Conservation (phyloP, 2,113 vertebrate species). For the Camarhynchus parvulus region DNA sequence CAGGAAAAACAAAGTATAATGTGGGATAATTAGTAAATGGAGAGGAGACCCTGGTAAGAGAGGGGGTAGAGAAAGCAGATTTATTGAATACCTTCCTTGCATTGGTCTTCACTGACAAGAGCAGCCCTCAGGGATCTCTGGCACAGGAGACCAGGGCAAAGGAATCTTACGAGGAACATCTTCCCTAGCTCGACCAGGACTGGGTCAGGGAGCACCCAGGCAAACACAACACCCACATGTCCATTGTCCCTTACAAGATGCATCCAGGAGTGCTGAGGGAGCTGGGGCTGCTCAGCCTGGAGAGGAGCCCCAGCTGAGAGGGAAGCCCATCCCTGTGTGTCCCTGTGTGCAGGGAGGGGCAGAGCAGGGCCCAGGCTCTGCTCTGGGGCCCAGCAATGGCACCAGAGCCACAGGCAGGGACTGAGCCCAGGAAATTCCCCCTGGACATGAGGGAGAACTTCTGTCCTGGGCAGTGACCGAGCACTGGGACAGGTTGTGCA, state of each 20-base stretch:
- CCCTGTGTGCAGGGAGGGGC: background rate
- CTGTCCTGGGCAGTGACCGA: background rate
- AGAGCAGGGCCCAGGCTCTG: background rate
- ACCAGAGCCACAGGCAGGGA: background rate
- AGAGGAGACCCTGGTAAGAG: background rate
- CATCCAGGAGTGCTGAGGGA: background rate
- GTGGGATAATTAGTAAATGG: background rate
- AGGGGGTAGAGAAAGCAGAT: background rate
- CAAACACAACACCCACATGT: background rate
- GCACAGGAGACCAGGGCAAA: background rate
- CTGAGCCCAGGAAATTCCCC: background rate
- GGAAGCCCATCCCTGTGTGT: background rate
- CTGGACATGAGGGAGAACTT: background rate
- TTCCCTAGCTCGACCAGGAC: background rate
- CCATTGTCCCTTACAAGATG: fast-evolving
- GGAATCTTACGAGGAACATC: background rate
- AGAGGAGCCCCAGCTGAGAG: background rate
- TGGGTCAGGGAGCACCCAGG: background rate
- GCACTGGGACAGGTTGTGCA: background rate
- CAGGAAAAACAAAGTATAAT: background rate
- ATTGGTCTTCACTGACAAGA: background rate
- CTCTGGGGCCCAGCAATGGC: background rate
- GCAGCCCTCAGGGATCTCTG: background rate
- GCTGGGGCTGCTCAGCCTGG: background rate
- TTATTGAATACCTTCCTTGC: background rate